Evolutionary conservation across 92 coral and sea anemone genomes (phyloP).

Genomic region (Bergia puertoricense): DNA sequence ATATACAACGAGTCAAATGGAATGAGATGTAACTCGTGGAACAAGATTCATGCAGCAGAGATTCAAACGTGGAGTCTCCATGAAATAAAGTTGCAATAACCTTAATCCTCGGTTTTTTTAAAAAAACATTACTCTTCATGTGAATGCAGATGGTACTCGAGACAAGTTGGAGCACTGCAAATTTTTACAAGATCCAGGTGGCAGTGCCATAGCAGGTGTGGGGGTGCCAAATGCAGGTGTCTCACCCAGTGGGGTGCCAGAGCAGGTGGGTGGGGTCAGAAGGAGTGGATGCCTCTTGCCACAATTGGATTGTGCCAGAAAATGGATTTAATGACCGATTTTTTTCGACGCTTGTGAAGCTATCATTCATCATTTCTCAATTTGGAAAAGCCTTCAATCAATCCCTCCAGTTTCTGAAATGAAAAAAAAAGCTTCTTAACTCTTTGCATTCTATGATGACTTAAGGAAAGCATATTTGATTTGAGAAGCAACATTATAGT

Average conservation of each 20-base stretch:
- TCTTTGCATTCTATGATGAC: background rate
- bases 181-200: background rate
- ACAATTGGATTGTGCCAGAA: background rate
- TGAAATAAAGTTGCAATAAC: too few relatives aligned
- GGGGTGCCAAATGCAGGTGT: background rate
- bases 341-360: background rate
- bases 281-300: background rate
- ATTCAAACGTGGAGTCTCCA: too few relatives aligned
- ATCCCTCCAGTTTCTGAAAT: slow-evolving; percentile 20
- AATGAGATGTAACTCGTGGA: background rate
- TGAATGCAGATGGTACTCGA: background rate
- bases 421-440: background rate
- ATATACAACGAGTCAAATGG: background rate
- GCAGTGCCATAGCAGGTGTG: too few relatives aligned
- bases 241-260: background rate
- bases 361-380: background rate
- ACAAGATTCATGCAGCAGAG: too few relatives aligned
- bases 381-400: slow-evolving; percentile 26
- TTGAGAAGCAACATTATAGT: too few relatives aligned
- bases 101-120: too few relatives aligned
- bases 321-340: background rate
- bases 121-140: background rate
- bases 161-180: background rate
- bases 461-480: background rate
- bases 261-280: background rate